Evolutionary conservation across 1,140 invertebrate genomes (phyloP).

Genomic region (Whitmania pigra): DNA sequence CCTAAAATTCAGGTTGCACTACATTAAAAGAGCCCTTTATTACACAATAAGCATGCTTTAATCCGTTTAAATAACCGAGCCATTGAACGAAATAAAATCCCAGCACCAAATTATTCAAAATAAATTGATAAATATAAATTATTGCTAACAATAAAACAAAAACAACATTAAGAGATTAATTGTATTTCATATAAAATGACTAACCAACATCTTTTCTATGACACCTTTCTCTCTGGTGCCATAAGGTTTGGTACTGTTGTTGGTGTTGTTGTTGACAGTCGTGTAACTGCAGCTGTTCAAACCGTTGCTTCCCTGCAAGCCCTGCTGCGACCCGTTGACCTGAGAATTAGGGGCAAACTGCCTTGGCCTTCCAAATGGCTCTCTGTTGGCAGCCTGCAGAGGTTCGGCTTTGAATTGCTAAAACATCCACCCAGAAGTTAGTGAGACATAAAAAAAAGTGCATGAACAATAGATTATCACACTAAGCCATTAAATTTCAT

Average conservation of each 20-base stretch:
- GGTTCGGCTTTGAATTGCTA: neutral
- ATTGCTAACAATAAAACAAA: no score
- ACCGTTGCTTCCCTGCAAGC: neutral
- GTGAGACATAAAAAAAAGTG: no score
- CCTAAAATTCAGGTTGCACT: no score
- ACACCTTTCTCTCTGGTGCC: neutral
- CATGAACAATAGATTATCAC: no score
- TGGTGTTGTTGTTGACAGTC: neutral
- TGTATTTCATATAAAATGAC: neutral
- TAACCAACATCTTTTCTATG: slow-evolving; percentile 1
- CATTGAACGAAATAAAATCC: no score
- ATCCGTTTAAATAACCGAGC: no score
- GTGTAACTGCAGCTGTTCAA: neutral
- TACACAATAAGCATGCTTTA: no score
- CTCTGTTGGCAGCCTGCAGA: neutral
- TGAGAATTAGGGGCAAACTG: neutral
- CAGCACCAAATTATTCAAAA: no score
- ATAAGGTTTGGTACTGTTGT: neutral
- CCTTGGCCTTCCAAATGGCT: neutral
- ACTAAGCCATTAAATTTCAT: no score
- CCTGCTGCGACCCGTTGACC: neutral
- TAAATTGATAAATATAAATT: no score
- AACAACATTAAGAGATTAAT: no score
- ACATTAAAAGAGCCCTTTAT: no score
- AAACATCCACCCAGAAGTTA: neutral